These are phyloP conservation scores for Bombus confusus DNA, from an alignment of 1,140 invertebrate genomes.

Conservation along the genomic window DNA sequence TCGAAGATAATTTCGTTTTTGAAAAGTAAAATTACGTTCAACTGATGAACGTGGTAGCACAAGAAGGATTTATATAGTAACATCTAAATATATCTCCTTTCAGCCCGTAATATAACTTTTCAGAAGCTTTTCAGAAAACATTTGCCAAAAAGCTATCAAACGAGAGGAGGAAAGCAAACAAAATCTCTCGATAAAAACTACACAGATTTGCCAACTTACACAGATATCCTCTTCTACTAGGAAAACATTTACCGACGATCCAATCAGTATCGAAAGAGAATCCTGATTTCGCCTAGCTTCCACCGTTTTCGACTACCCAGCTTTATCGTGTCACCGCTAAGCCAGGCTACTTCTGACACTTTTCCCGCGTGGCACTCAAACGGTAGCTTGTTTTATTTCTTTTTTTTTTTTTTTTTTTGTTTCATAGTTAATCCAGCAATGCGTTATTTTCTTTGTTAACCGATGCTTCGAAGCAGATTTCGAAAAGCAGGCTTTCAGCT, in stretches of 20 bases:
- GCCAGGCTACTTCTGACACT: conserved; percentile 1
- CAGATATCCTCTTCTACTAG: neutral
- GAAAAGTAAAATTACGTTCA: too few relatives aligned
- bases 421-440: neutral
- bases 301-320: neutral
- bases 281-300: neutral
- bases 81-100: neutral
- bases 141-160: neutral
- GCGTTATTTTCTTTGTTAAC: conserved; percentile 32
- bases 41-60: too few relatives aligned
- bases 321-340: neutral
- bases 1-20: too few relatives aligned
- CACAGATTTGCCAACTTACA: neutral
- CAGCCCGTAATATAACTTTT: neutral
- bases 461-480: conserved; percentile 10
- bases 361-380: neutral
- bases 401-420: neutral
- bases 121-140: too few relatives aligned
- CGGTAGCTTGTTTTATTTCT: neutral
- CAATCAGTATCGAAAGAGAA: neutral
- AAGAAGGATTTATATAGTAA: neutral
- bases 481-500: conserved; percentile 26
- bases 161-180: neutral
- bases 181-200: neutral
- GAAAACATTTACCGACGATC: neutral